phyloP scores from a whole-genome alignment of 2,797 vertebrate species.

The Diplodus puntazzo region DNA sequence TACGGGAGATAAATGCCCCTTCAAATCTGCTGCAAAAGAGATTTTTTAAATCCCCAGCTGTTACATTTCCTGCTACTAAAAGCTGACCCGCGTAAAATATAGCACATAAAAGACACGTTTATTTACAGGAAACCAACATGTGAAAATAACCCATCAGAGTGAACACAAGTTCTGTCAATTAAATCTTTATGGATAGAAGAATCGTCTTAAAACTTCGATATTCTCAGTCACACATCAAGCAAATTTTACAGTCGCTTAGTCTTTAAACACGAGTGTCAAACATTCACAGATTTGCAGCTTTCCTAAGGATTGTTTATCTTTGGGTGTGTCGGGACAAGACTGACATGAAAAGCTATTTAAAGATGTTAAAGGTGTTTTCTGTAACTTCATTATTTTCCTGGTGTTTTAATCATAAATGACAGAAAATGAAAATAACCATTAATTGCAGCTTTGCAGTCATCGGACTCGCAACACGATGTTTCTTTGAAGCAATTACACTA shows the following conservation, averaged over 20 bases:
- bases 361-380: background rate
- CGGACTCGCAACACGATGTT: background rate
- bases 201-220: no score
- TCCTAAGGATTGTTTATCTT: background rate
- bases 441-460: background rate
- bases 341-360: background rate
- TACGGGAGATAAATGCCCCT: background rate
- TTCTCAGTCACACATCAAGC: background rate
- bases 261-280: background rate
- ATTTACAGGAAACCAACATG: slow-evolving; percentile 10
- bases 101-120: background rate
- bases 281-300: background rate
- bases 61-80: slow-evolving; percentile 21
- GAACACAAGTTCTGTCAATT: background rate
- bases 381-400: background rate
- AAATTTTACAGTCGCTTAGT: background rate
- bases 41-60: slow-evolving; percentile 33
- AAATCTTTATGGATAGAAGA: background rate
- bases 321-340: background rate
- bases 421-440: background rate
- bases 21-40: slow-evolving; percentile 33
- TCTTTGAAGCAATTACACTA: background rate
- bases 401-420: background rate
- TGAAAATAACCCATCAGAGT: background rate
- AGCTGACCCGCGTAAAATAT: slow-evolving; percentile 41